Conservation (phyloP, 1,140 invertebrate species). For the Acromyrmex charruanus region DNA sequence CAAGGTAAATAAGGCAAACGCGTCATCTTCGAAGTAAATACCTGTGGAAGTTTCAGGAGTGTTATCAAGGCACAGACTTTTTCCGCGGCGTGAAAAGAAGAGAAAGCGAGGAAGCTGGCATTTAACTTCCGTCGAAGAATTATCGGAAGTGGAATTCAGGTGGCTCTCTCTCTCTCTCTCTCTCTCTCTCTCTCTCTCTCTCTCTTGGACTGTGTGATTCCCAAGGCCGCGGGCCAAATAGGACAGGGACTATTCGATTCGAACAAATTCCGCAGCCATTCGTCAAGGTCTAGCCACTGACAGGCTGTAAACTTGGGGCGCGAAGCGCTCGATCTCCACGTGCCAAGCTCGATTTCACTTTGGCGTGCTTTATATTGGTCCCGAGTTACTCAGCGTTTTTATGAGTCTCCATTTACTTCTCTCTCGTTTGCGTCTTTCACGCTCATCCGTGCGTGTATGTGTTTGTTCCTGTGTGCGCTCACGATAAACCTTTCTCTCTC, state of each 20-base stretch:
- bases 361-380: conserved; percentile 68
- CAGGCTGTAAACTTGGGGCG: conserved; percentile 50
- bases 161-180: not conserved
- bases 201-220: conserved; percentile 10
- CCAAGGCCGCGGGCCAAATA: conserved; percentile 42
- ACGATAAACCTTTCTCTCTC: not conserved
- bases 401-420: conserved; percentile 51
- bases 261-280: conserved; percentile 37
- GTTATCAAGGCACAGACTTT: not conserved
- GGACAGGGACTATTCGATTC: conserved; percentile 42
- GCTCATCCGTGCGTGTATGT: too few species aligned
- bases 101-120: not conserved
- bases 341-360: conserved; percentile 69
- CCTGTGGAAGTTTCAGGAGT: too few species aligned
- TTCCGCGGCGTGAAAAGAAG: not conserved
- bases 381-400: conserved; percentile 69
- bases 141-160: not conserved
- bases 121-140: conserved; percentile 14
- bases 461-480: not conserved
- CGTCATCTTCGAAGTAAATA: too few species aligned
- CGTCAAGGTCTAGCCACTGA: conserved; percentile 42
- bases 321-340: conserved; percentile 65
- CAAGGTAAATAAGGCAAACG: not conserved
- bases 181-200: not conserved
- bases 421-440: conserved; percentile 20